Conservation (phyloP, 2,888 invertebrate species). For the Campoplex capitator region DNA sequence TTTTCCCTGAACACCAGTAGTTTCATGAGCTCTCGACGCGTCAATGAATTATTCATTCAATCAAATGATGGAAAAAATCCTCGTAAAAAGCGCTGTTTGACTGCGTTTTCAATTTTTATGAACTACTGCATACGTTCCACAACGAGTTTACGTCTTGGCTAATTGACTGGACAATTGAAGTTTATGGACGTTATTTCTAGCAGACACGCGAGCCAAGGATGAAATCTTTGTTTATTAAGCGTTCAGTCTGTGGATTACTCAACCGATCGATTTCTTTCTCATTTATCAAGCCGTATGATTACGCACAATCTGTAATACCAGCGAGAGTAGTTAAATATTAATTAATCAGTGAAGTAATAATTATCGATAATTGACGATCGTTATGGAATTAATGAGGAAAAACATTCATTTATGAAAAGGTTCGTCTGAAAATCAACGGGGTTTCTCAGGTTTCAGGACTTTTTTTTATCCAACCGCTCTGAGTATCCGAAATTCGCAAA, state of each 20-base stretch:
- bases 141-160: not conserved
- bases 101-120: not conserved
- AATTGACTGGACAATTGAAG: not conserved
- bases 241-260: not conserved
- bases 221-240: not conserved
- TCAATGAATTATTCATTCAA: not conserved
- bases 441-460: not conserved
- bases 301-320: not conserved
- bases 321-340: not conserved
- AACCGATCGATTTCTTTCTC: not conserved
- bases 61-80: not conserved
- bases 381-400: not conserved
- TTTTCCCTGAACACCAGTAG: not conserved
- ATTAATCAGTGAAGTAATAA: not conserved
- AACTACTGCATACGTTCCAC: not conserved
- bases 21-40: not conserved
- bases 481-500: not conserved
- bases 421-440: not conserved
- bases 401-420: not conserved
- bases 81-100: not conserved
- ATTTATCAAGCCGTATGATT: not conserved
- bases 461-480: not conserved
- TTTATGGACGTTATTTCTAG: not conserved
- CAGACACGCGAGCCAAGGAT: not conserved
- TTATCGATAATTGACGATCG: not conserved